Base-by-base conservation (phyloP, 2,888 invertebrate species). In the Scaptomyza parva region DNA sequence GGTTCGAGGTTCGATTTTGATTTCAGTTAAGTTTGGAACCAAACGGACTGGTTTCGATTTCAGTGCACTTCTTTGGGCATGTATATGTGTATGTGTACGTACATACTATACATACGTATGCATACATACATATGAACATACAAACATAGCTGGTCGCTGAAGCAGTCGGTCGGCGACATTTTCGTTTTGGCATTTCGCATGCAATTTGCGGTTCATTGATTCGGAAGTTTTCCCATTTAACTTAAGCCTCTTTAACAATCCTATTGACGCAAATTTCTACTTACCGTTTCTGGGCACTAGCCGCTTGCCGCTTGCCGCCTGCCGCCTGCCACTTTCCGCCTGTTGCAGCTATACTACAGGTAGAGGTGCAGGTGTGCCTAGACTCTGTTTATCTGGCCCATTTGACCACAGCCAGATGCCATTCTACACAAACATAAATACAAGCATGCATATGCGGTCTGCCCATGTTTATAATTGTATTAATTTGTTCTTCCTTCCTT, bases 141-240 rank as follows among this genome's bases (percentile, higher is more conserved):
- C 43, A 48, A n/a, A 35, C 44, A 57, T 40, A 14, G 17, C 51
- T 58, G 43, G 52, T 63, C 48, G 68, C 65, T 58, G 57, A 61
- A 58, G 53, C 68, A 54, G 61, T 57, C 48, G 63, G 74, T 70
- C 69, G 87, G 78, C 82, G 87, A 83, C 82, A 83, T 86, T 87
- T 85, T 83, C 82, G 76, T 83, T 82, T 86, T 87, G 82, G 87
- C 82, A 87, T 88, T 88, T 87, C 88, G 89, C 88, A 88, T 88
- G 80, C 88, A 88, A 82, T 82, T 79, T 81, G 81, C 90, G 84
- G 90, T 86, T 90, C 91, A 91, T 88, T 91, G 91, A 89, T 74
- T 90, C 82, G 89, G 90, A 91, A 91, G 89, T 90, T 91, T 91
- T 91, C 86, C 89, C 91, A 91, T 91, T 91, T 90, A 91, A 90